Conservation (phyloP, 2,797 vertebrate genomes). For the Tiaroga cobitis region DNA sequence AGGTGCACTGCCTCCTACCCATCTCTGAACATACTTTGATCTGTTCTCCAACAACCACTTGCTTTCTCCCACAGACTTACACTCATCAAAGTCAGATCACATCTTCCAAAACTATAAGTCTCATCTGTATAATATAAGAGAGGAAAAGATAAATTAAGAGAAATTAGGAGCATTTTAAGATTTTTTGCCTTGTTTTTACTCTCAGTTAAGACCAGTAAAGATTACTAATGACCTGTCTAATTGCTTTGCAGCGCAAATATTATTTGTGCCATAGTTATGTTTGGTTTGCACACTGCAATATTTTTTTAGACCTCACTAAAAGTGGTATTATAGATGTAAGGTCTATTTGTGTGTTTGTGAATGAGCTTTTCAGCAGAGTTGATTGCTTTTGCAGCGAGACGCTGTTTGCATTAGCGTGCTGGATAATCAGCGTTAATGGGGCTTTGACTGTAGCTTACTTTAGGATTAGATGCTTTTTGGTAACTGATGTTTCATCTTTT, state of each 20-base stretch:
- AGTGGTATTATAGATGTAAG: constrained; percentile 18
- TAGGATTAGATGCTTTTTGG: neutral
- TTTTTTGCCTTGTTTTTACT: neutral
- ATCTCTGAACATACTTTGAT: constrained; percentile 21
- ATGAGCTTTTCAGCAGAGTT: constrained; percentile 9
- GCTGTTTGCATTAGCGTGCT: constrained; percentile 1
- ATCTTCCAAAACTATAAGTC: neutral
- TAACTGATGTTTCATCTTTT: constrained; percentile 4
- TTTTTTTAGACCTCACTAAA: constrained; percentile 19
- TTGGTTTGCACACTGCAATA: neutral
- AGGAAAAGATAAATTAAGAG: neutral
- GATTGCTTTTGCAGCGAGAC: constrained; percentile 5
- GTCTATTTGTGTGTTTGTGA: constrained; percentile 32
- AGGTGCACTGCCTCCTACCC: neutral
- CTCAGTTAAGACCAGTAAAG: neutral
- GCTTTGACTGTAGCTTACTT: constrained; percentile 16
- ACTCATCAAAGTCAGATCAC: neutral
- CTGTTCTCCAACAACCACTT: neutral
- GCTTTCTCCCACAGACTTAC: neutral
- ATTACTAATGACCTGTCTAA: constrained; percentile 28
- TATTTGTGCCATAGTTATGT: constrained; percentile 26
- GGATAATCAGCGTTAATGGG: constrained; percentile 22
- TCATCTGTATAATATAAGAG: neutral
- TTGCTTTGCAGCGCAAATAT: constrained; percentile 9
- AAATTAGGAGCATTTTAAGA: neutral